phyloP scores from a whole-genome alignment of 2,888 invertebrate genomes.

The Andrena haemorrhoa region DNA sequence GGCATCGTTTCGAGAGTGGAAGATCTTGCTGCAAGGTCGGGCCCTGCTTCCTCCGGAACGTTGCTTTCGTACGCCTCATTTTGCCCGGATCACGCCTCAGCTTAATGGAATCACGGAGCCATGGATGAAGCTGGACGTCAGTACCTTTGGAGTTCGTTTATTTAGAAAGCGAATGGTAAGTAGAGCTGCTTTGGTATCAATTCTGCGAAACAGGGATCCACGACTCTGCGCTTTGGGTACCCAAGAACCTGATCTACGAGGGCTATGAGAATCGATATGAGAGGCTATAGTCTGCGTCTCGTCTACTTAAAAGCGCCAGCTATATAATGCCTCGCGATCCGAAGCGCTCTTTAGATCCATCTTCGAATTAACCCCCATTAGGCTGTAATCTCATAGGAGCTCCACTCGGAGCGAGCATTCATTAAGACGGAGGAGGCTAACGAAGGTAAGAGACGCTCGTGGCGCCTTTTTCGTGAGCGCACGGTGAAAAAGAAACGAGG shows the following conservation, averaged over 20 bases:
- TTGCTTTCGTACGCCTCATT: slow-evolving; percentile 21
- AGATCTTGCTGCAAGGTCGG: slow-evolving; percentile 56
- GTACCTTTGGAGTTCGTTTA: neutral
- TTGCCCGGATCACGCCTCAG: slow-evolving; percentile 5
- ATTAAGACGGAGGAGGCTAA: slow-evolving; percentile 32
- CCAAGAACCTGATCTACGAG: no score
- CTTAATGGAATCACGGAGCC: slow-evolving; percentile 29
- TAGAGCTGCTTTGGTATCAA: no score
- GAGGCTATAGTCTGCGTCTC: no score
- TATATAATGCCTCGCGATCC: slow-evolving; percentile 7
- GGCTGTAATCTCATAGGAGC: slow-evolving; percentile 15
- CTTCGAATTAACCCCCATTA: slow-evolving; percentile 38
- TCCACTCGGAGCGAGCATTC: slow-evolving; percentile 16
- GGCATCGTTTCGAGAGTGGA: slow-evolving; percentile 48
- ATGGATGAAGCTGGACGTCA: neutral
- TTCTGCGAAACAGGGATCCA: neutral
- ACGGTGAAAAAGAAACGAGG: neutral
- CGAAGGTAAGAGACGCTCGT: slow-evolving; percentile 44
- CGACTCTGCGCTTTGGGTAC: no score
- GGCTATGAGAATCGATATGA: no score
- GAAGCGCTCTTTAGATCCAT: slow-evolving; percentile 18
- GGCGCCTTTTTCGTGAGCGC: slow-evolving; percentile 12
- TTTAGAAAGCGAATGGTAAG: neutral
- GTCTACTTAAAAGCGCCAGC: slow-evolving; percentile 3
- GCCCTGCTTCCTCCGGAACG: slow-evolving; percentile 32